These are phyloP conservation scores for Clarias fuscus DNA, from an alignment of 2,797 vertebrate genomes.

Conservation along the genomic window DNA sequence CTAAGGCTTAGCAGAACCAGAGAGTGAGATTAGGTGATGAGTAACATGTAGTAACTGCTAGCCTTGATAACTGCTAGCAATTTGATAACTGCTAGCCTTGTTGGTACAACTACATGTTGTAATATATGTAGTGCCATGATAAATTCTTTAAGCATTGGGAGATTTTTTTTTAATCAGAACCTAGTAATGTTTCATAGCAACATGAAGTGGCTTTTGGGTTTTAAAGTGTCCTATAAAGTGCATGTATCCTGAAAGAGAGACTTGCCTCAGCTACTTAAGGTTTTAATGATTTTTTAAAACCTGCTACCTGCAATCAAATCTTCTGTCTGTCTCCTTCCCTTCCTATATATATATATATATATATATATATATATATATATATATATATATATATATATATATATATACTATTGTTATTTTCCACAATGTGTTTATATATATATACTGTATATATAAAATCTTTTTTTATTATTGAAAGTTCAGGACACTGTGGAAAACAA, in stretches of 20 bases:
- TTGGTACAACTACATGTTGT: not conserved
- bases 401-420: not conserved
- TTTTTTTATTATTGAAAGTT: not conserved
- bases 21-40: not conserved
- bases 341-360: not conserved
- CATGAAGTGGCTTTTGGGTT: slow-evolving; percentile 71
- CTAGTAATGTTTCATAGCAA: slow-evolving; percentile 67
- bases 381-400: not conserved
- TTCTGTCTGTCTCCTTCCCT: slow-evolving; percentile 50
- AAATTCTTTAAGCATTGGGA: not conserved
- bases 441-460: not conserved
- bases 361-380: not conserved
- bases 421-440: not conserved
- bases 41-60: not conserved
- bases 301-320: slow-evolving; percentile 77
- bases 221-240: slow-evolving; percentile 72
- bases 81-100: not conserved
- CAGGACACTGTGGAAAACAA: slow-evolving; percentile 2
- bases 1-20: not conserved
- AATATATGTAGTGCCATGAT: not conserved
- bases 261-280: slow-evolving; percentile 72
- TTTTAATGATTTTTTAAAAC: slow-evolving; percentile 76
- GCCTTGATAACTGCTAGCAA: not conserved
- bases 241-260: slow-evolving; percentile 71
- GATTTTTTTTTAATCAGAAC: not conserved